Evolutionary conservation across 2,797 vertebrate genomes (phyloP).

Genomic region (Heterohyrax brucei): DNA sequence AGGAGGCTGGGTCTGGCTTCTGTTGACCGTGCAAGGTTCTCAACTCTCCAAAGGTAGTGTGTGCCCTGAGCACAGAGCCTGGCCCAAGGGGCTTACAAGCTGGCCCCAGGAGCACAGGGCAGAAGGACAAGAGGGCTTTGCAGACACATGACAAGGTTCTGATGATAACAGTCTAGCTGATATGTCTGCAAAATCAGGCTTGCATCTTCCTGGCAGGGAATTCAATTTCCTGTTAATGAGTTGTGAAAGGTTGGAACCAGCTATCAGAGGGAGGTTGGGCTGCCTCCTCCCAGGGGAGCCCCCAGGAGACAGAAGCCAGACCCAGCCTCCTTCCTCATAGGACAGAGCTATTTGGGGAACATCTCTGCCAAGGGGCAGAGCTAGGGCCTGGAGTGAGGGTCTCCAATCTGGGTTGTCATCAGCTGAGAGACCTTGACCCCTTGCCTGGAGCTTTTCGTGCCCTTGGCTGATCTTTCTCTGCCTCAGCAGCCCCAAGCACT

Average conservation of each 20-base stretch:
- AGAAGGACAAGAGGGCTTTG: not conserved
- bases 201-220: conserved; percentile 74
- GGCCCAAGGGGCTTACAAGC: not conserved
- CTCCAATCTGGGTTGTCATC: conserved; percentile 18
- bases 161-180: conserved; percentile 75
- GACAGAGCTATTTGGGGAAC: not conserved
- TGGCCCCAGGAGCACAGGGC: not conserved
- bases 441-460: not conserved
- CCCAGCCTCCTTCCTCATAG: not conserved
- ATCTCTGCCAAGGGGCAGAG: not conserved
- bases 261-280: conserved; percentile 59
- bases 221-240: conserved; percentile 78
- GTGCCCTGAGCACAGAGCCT: not conserved
- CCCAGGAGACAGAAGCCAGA: not conserved
- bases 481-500: not conserved
- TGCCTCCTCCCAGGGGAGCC: not conserved
- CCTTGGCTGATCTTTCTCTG: not conserved
- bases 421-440: not conserved
- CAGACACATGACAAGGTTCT: conserved; percentile 67
- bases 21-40: not conserved
- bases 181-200: conserved; percentile 63
- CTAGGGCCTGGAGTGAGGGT: not conserved
- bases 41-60: not conserved
- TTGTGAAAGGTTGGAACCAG: conserved; percentile 68
- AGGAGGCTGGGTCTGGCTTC: not conserved